These are phyloP conservation scores for Ataeniobius toweri DNA, from an alignment of 2,797 vertebrate species.

Conservation along the genomic window DNA sequence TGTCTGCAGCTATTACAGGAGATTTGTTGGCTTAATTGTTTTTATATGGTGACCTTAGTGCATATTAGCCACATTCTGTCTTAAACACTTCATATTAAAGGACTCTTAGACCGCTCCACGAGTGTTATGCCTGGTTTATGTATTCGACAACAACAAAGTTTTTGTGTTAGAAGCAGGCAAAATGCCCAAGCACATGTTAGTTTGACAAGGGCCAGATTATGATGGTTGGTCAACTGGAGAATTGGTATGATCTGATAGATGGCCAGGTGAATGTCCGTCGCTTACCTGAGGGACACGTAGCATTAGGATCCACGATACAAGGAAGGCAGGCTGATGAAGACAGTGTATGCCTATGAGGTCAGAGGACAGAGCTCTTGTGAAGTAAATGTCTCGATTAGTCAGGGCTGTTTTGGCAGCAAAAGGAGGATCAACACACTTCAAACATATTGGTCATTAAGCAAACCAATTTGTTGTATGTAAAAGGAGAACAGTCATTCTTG, in stretches of 20 bases:
- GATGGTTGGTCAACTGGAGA: not conserved
- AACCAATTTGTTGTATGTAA: not conserved
- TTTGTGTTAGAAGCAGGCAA: too few relatives aligned
- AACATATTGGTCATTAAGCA: not conserved
- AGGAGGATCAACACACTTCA: not conserved
- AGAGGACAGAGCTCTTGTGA: not conserved
- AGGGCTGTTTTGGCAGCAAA: not conserved
- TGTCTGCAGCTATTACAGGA: slow-evolving; percentile 8
- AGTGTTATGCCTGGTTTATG: not conserved
- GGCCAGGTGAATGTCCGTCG: not conserved
- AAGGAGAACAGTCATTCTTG: not conserved
- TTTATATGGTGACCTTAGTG: not conserved
- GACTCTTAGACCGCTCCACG: not conserved
- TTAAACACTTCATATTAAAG: not conserved
- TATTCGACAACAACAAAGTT: not conserved
- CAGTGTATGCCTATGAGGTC: not conserved
- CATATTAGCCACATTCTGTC: not conserved
- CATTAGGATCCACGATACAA: not conserved
- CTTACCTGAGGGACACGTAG: not conserved
- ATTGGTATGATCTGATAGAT: not conserved
- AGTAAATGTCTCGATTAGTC: not conserved
- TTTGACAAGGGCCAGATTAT: not conserved
- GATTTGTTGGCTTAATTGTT: not conserved
- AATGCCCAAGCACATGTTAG: not conserved
- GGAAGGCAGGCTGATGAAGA: not conserved